These are phyloP conservation scores for Diuraphis noxia DNA, from an alignment of 1,140 invertebrate species.

Conservation along the genomic window DNA sequence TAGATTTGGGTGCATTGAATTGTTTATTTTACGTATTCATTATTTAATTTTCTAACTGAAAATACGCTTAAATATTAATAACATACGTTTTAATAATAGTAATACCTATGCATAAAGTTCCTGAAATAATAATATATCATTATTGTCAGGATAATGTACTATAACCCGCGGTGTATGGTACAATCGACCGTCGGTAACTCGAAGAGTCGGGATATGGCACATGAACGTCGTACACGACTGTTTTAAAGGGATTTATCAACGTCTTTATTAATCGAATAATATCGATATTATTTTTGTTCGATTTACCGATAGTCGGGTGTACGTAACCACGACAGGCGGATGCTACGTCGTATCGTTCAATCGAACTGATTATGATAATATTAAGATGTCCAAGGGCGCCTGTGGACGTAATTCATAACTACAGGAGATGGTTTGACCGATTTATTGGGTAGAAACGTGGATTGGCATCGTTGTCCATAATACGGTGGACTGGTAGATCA, in stretches of 20 bases:
- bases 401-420: not conserved
- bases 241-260: not conserved
- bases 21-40: not conserved
- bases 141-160: not conserved
- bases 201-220: not conserved
- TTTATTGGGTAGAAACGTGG: not conserved
- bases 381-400: not conserved
- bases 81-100: not conserved
- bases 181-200: not conserved
- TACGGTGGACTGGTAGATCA: not conserved
- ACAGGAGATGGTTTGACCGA: not conserved
- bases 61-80: not conserved
- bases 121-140: not conserved
- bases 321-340: not conserved
- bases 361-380: not conserved
- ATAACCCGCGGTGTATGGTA: not conserved
- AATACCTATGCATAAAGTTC: not conserved
- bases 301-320: not conserved
- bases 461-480: not conserved
- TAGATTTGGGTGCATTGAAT: not conserved
- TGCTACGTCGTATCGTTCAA: not conserved
- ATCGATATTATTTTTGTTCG: not conserved
- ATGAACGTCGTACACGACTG: not conserved
- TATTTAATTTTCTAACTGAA: not conserved
- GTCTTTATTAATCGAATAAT: not conserved